Evolutionary conservation across 1,140 invertebrate species (phyloP).

Genomic region (Tribolium madens): DNA sequence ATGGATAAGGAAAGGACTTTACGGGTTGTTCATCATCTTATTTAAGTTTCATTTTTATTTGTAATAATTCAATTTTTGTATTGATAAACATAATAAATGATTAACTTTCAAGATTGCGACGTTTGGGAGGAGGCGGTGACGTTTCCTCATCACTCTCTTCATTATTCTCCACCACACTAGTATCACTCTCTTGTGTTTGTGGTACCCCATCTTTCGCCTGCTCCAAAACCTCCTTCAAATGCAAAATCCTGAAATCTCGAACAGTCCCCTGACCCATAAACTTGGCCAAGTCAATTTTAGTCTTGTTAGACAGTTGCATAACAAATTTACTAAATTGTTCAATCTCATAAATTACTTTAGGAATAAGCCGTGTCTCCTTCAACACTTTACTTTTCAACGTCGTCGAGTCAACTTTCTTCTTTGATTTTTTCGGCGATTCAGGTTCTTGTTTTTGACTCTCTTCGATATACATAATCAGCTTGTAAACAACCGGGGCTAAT

Average conservation of each 20-base stretch:
- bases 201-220: slow-evolving; percentile 54
- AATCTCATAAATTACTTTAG: slow-evolving; percentile 71
- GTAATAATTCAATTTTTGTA: slow-evolving; percentile 14
- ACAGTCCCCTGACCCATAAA: slow-evolving; percentile 70
- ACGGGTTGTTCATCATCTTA: slow-evolving; percentile 44
- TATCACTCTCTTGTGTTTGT: slow-evolving; percentile 50
- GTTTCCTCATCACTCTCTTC: not conserved
- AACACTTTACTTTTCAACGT: slow-evolving; percentile 70
- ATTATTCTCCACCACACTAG: slow-evolving; percentile 19
- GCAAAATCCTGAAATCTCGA: slow-evolving; percentile 70
- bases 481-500: slow-evolving; percentile 69
- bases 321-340: slow-evolving; percentile 73
- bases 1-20: slow-evolving; percentile 34
- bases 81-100: slow-evolving; percentile 7
- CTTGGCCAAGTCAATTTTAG: slow-evolving; percentile 68
- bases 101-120: not conserved
- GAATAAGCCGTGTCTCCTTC: slow-evolving; percentile 71
- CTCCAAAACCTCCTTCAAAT: slow-evolving; percentile 68
- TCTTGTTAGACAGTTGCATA: slow-evolving; percentile 71
- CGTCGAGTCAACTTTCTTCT: slow-evolving; percentile 63
- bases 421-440: slow-evolving; percentile 59
- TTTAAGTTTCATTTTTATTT: slow-evolving; percentile 18
- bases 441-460: slow-evolving; percentile 64
- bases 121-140: slow-evolving; percentile 37
- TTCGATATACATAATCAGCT: slow-evolving; percentile 70